Conservation (phyloP, 2,888 invertebrate species). For the Caenorhabditis imperialis region DNA sequence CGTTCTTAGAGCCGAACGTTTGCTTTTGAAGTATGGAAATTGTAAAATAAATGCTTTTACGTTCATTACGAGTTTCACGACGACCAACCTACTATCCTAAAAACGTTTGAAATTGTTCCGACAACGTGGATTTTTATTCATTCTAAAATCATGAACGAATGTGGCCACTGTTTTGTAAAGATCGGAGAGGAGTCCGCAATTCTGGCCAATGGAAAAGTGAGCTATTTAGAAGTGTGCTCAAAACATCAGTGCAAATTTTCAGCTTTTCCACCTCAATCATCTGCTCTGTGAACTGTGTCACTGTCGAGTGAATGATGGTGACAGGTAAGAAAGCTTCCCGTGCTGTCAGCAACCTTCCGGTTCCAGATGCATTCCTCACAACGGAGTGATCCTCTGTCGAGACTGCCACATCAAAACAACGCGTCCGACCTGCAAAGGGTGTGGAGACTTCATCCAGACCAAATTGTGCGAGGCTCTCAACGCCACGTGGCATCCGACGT, state of each 20-base stretch:
- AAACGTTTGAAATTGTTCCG: no score
- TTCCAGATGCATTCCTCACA: slow-evolving; percentile 49
- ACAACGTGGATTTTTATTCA: no score
- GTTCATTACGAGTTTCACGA: no score
- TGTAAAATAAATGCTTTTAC: no score
- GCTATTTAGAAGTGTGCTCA: not conserved
- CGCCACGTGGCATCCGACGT: slow-evolving; percentile 53
- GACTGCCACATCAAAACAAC: slow-evolving; percentile 50
- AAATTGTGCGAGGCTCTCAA: slow-evolving; percentile 48
- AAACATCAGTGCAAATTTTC: not conserved
- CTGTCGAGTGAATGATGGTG: slow-evolving; percentile 52
- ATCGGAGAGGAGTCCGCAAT: slow-evolving; percentile 52
- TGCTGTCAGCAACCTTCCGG: no score
- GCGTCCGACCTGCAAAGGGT: slow-evolving; percentile 50
- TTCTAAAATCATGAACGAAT: slow-evolving; percentile 51
- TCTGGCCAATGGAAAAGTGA: slow-evolving; percentile 50
- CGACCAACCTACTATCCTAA: no score
- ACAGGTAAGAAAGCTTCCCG: slow-evolving; percentile 23
- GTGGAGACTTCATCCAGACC: slow-evolving; percentile 40
- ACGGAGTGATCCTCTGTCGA: slow-evolving; percentile 42
- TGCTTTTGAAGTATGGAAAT: slow-evolving; percentile 21
- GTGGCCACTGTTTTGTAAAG: slow-evolving; percentile 51
- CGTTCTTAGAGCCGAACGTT: slow-evolving; percentile 25
- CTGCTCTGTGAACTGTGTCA: slow-evolving; percentile 49
- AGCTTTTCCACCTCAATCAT: slow-evolving; percentile 38